Evolutionary conservation across 2,797 vertebrate species (phyloP), one percentile per base, ranked within the genome.

Genomic region (Dendrocincla tyrannina): DNA sequence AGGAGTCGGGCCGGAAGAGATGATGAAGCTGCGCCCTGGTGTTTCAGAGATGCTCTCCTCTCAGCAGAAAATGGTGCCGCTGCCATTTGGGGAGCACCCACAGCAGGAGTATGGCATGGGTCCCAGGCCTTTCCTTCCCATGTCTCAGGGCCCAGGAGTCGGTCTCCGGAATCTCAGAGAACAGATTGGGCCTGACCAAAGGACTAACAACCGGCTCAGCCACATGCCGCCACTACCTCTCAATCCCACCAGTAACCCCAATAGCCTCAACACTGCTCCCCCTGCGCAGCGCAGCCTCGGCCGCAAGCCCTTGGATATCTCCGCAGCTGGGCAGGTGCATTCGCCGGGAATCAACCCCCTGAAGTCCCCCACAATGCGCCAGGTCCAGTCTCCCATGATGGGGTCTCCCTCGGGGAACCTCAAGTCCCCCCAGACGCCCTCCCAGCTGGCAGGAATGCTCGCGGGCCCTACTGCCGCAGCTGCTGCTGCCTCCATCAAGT

Each of bases 301-400:
- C 76, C 99, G 99, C 63, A 99, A 99, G 96, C 99, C 99, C 93
- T 97, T 99, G 97, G 99, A 99, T 97, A 98, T 99, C 93, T 99
- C 99, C 27, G 98, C 99, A 74, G 98, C 98, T 44, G 98, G 99
- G 84, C 99, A 99, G 81, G 99, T 99, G 93, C 99, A 99, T 97
- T 99, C 99, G 33, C 99, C 99, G 32, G 99, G 98, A 86, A 98
- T 99, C 88, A 99, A 99, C 97, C 99, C 99, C 28, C 98, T 99
- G 10, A 99, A 99, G 91, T 99, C 99, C 22, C 99, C 99, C 79
- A 99, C 99, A 0, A 98, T 99, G 98, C 98, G 99, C 97, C 99
- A 99, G 97, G 99, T 99, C 86, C 99, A 99, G 98, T 99, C 99
- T 35, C 99, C 99, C 8, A 99, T 99, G 99, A 98, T 99, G 98